Evolutionary conservation across 37 sponge, comb jelly and placozoan genomes (phyloP).

Genomic region (Diacarnus erythraeanus): DNA sequence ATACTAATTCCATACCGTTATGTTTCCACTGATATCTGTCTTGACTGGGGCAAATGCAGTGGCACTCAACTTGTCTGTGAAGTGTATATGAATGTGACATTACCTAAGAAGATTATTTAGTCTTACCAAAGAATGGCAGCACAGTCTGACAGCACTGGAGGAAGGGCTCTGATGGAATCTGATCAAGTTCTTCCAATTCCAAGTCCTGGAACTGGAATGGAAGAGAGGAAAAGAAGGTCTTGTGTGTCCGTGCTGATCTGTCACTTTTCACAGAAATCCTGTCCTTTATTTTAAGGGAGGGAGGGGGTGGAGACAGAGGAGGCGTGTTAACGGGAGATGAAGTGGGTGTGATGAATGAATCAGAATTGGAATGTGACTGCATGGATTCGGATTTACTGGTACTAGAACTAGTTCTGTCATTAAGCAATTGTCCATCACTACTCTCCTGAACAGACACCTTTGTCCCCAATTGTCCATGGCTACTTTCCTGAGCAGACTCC

Average conservation of each 20-base stretch:
- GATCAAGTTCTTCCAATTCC: slow-evolving; percentile 21
- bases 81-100: not conserved
- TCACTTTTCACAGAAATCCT: not conserved
- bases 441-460: too few species aligned
- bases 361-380: slow-evolving; percentile 22
- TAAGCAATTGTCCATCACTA: too few species aligned
- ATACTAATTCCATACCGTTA: slow-evolving; percentile 27
- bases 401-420: slow-evolving; percentile 14
- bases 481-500: too few species aligned
- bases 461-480: too few species aligned
- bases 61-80: slow-evolving; percentile 61
- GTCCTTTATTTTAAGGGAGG: not conserved
- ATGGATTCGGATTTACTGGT: not conserved
- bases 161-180: slow-evolving; percentile 63
- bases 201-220: slow-evolving; percentile 64
- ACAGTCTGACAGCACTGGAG: slow-evolving; percentile 51
- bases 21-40: slow-evolving; percentile 77
- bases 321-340: not conserved
- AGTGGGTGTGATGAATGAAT: slow-evolving; percentile 37
- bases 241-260: not conserved
- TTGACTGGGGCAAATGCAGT: slow-evolving; percentile 89
- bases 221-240: slow-evolving; percentile 62
- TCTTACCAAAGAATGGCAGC: slow-evolving; percentile 79
- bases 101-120: not conserved
- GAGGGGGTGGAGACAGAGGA: slow-evolving; percentile 5